Base-by-base conservation (phyloP, 2,888 invertebrate genomes). In the Scotopteryx bipunctaria region DNA sequence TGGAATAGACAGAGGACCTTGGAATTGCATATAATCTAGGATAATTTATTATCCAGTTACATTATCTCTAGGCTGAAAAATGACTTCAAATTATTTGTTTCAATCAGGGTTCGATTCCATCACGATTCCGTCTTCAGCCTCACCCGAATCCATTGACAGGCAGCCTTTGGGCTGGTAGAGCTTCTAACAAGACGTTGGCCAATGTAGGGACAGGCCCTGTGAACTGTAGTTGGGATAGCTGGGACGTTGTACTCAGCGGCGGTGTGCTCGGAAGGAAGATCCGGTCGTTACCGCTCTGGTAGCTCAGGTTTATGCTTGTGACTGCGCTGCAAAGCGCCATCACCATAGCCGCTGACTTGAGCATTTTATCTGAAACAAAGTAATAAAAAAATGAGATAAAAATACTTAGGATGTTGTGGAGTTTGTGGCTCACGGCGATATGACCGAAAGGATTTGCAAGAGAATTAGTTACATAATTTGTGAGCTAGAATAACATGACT, bases 71-170 rank as follows among this genome's bases (percentile, higher is more conserved):
- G n/a, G n/a, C n/a, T n/a, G n/a, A n/a, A n/a, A n/a, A n/a, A n/a
- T n/a, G n/a, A n/a, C n/a, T n/a, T n/a, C n/a, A n/a, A n/a, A n/a
- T n/a, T n/a, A n/a, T n/a, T n/a, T n/a, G n/a, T n/a, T n/a, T n/a
- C n/a, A n/a, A n/a, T n/a, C n/a, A n/a, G n/a, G 5, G 23, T 8
- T 23, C n/a, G 23, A 8, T 23, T 23, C n/a, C n/a, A n/a, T 23
- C 27, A 8, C 5, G 9, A 4, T 27, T 4, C 9, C 4, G 1
- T 27, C 3, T 27, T 9, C 15, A 11, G 15, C 5, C 77, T 76
- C 63, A 83, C 83, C 83, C 83, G 60, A 76, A 83, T 61, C 83
- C 87, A 55, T 61, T 69, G 0, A 85, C 83, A 0, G 83, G 76
- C 11, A 82, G 55, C 54, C 87, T 76, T 23, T 74, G 73, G 1